Evolutionary conservation across 2,797 vertebrate genomes (phyloP), one percentile per base, ranked within the genome.

Genomic region (Poecilia gillii): DNA sequence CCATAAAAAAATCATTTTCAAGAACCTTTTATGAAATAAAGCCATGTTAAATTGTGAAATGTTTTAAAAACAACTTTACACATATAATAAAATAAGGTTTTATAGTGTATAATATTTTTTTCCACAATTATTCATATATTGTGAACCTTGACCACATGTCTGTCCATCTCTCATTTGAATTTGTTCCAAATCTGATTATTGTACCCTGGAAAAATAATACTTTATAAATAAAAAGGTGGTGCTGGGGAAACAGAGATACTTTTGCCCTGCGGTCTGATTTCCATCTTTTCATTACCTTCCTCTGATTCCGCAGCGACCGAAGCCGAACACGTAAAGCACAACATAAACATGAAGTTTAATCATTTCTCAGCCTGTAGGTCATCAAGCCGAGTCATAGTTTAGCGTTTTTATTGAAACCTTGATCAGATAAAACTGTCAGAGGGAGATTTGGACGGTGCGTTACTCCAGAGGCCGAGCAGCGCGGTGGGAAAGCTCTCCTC

Each of bases 401-500:
- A 57, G n/a, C 47, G 16, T 49, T 81, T 82, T 88, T 80, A 82
- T 81, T 74, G 51, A 71, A 85, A 85, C 62, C 39, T 73, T 66
- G 81, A 85, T 73, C 74, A 85, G 87, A 90, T 84, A 86, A 88
- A 84, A 78, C 36, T 75, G 80, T 80, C 73, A 71, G 45, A 78
- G 75, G 13, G 36, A 78, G 80, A 78, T 79, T 33, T 73, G 62
- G 83, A 72, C 28, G 11, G n/a, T 18, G 75, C 2, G 72, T 84
- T 86, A 78, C 88, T 82, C 20, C 36, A 86, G 84, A 81, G 81
- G 72, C 53, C 79, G 49, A 59, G 75, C 80, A 90, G 90, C 82
- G 73, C 89, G 85, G 88, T 93, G 88, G 89, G 91, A 95, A 94
- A 92, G 88, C 84, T 55, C 75, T 78, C 77, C 47, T 84, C 79